Percentiles rank a stretch among this genome's conserved stretches.
Conservation (phyloP, 2,888 invertebrate species). For the Rapana venosa region DNA sequence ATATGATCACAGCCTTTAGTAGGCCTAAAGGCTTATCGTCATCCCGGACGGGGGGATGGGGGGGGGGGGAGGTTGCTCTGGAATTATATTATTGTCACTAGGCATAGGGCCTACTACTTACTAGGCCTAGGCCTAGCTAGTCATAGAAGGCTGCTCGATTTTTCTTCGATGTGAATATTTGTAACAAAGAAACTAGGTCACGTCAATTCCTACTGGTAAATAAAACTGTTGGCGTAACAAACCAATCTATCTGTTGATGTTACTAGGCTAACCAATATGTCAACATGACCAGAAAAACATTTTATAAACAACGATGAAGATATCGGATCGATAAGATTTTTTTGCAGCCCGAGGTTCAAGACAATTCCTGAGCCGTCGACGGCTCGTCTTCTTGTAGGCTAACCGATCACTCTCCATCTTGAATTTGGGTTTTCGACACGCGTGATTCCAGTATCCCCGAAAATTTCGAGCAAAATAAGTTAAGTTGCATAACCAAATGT, state of each 20-base stretch:
- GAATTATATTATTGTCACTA: not conserved
- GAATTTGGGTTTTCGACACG: slow-evolving; percentile 10
- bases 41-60: too few species aligned
- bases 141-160: not conserved
- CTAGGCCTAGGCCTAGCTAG: not conserved
- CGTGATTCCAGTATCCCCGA: not conserved
- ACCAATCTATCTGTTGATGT: too few species aligned
- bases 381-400: not conserved
- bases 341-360: not conserved
- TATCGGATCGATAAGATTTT: not conserved
- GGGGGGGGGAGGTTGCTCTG: too few species aligned
- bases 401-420: slow-evolving; percentile 33
- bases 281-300: not conserved
- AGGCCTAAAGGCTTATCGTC: too few species aligned
- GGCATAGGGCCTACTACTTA: not conserved
- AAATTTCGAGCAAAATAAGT: not conserved
- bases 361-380: not conserved
- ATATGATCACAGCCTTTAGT: too few species aligned
- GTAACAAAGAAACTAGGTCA: not conserved
- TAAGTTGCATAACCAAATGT: not conserved
- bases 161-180: not conserved
- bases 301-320: not conserved
- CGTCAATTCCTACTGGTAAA: not conserved
- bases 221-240: not conserved
- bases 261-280: not conserved